Evolutionary conservation across 2,797 vertebrate species (phyloP), one percentile per base, ranked within the genome.

Genomic region (Hyperoplus immaculatus): DNA sequence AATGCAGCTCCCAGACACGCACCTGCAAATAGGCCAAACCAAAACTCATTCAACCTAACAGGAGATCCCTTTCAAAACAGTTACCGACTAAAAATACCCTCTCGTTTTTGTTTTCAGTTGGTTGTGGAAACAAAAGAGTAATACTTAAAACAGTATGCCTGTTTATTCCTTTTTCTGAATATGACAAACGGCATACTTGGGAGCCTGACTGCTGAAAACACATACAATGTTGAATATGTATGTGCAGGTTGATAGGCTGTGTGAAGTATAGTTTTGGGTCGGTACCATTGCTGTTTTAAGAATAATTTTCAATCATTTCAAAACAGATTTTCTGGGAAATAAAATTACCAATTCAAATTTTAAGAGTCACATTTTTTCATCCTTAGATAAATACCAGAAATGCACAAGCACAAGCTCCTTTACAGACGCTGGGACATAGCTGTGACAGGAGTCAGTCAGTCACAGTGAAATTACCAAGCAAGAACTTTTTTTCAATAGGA

Each of bases 1-100:
- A 79, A 18, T 86, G 79, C 42, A 97, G 88, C 75, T 96, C 92
- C 97, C 97, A 98, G 51, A 97, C 82, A 75, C 95, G 94, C 72
- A 98, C 95, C 97, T 97, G 58, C 11, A 41, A 13, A 21, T 8
- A 53, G 16, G 77, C 64, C 6, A 21, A 75, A 64, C 0, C n/a
- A 9, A 68, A 60, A 64, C 1, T 9, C 38, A 51, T 46, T 21
- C 2, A 56, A 18, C n/a, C 13, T 58, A 12, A 57, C 18, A 47
- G 38, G 8, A 62, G 14, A 61, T 47, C 16, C 16, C 5, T 51
- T 57, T 61, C 9, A 36, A 15, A 63, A 47, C 21, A 54, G 18
- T 61, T 45, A 18, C 2, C 12, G 38, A 4, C 15, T 43, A 9
- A 29, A 57, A 60, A 67, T 15, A 51, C 10, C 8, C 6, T 36